Percentiles rank a stretch among this genome's conserved stretches.
phyloP scores from a whole-genome alignment of 2,797 vertebrate species.

The Fundulus diaphanus region DNA sequence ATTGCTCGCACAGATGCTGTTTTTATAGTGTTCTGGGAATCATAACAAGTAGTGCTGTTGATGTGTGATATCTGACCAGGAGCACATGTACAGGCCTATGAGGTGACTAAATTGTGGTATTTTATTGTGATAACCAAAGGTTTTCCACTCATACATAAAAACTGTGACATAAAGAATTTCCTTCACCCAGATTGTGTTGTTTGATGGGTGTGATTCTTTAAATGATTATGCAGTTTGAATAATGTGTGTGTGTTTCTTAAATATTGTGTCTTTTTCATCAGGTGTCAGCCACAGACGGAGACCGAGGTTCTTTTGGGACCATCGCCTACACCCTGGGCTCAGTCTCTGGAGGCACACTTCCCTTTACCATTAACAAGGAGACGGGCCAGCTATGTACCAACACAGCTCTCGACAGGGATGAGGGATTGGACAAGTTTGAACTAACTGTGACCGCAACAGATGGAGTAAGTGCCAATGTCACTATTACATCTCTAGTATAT shows the following conservation, averaged over 20 bases:
- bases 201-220: slow-evolving; percentile 31
- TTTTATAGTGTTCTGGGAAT: slow-evolving; percentile 67
- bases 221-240: slow-evolving; percentile 27
- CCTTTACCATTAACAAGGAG: slow-evolving; percentile 88
- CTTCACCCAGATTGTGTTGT: slow-evolving; percentile 27
- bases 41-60: slow-evolving; percentile 60
- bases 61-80: slow-evolving; percentile 70
- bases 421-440: slow-evolving; percentile 87
- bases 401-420: slow-evolving; percentile 87
- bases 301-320: slow-evolving; percentile 89
- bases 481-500: background rate
- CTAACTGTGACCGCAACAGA: slow-evolving; percentile 92
- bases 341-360: slow-evolving; percentile 74
- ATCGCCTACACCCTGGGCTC: slow-evolving; percentile 89
- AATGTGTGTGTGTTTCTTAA: slow-evolving; percentile 34
- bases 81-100: slow-evolving; percentile 51
- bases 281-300: slow-evolving; percentile 92
- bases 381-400: slow-evolving; percentile 91
- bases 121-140: slow-evolving; percentile 64
- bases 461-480: slow-evolving; percentile 84
- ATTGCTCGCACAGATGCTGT: slow-evolving; percentile 62
- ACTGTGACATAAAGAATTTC: slow-evolving; percentile 46
- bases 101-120: slow-evolving; percentile 46
- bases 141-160: slow-evolving; percentile 57
- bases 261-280: slow-evolving; percentile 65